These are phyloP conservation scores for Sminthopsis crassicaudata DNA, from an alignment of 2,113 vertebrate species.

Conservation along the genomic window DNA sequence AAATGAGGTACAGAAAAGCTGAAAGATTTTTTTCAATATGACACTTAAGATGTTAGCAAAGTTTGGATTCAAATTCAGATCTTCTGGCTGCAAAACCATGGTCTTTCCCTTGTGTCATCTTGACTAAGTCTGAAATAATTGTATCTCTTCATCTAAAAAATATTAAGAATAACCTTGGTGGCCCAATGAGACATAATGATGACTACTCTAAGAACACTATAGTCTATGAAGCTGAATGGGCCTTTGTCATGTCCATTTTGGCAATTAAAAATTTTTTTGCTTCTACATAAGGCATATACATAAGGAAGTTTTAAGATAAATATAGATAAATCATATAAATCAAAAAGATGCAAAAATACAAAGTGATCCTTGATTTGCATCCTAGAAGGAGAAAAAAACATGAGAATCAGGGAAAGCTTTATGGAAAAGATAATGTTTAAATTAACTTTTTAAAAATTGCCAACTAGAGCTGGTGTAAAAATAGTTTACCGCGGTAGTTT, in stretches of 20 bases:
- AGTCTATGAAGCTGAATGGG: neutral
- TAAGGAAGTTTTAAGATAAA: neutral
- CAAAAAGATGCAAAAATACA: neutral
- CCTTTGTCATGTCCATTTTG: neutral
- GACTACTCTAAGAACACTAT: neutral
- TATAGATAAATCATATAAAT: neutral
- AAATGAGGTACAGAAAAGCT: neutral
- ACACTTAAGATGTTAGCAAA: neutral
- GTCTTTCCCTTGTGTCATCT: neutral
- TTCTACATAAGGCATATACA: neutral
- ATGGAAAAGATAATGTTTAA: neutral
- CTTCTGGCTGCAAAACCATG: neutral
- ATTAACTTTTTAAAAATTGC: neutral
- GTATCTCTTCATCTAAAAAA: neutral
- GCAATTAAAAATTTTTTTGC: neutral
- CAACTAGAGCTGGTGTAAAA: neutral
- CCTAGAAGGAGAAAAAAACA: neutral
- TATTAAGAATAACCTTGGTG: no score
- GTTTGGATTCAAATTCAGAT: neutral
- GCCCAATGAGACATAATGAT: neutral
- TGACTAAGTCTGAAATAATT: neutral
- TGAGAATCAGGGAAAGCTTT: neutral
- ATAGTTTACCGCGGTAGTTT: neutral
- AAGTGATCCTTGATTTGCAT: neutral
- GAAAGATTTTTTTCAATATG: neutral